Evolutionary conservation across 2,888 invertebrate species (phyloP).

Genomic region (Pandemis heparana): DNA sequence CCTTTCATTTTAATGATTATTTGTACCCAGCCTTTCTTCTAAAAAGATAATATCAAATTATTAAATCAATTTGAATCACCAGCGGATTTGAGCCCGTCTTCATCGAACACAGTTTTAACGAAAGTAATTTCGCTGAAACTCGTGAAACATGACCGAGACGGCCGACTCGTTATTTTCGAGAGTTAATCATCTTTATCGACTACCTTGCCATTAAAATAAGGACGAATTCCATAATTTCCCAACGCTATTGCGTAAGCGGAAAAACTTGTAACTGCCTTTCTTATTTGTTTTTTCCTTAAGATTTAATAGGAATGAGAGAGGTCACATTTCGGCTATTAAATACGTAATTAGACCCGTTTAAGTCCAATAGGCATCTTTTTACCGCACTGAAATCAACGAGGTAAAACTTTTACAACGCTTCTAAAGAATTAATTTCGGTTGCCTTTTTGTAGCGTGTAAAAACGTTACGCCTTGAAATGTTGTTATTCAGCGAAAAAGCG

Average conservation of each 20-base stretch:
- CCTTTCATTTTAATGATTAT: neutral
- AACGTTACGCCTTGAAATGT: neutral
- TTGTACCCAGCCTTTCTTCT: neutral
- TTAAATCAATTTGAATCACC: constrained; percentile 22
- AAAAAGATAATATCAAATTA: constrained; percentile 6
- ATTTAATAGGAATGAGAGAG: constrained; percentile 4
- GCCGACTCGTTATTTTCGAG: constrained; percentile 60
- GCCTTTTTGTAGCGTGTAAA: neutral
- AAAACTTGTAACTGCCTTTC: constrained; percentile 19
- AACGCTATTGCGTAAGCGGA: constrained; percentile 7
- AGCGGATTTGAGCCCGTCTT: constrained; percentile 1
- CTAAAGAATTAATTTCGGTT: constrained; percentile 4
- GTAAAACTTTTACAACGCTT: constrained; percentile 13
- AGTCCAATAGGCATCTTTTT: constrained; percentile 3
- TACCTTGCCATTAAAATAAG: constrained; percentile 52
- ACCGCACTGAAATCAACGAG: constrained; percentile 12
- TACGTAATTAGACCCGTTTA: neutral
- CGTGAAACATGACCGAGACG: constrained; percentile 61
- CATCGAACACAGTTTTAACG: constrained; percentile 45
- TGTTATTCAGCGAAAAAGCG: constrained; percentile 2
- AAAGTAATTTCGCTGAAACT: constrained; percentile 59
- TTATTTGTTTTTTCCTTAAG: constrained; percentile 14
- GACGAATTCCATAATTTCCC: constrained; percentile 56
- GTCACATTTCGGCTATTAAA: constrained; percentile 5
- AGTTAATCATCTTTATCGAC: constrained; percentile 63